These are phyloP conservation scores for Slavum lentiscoides DNA, from an alignment of 2,888 invertebrate species.

Conservation along the genomic window DNA sequence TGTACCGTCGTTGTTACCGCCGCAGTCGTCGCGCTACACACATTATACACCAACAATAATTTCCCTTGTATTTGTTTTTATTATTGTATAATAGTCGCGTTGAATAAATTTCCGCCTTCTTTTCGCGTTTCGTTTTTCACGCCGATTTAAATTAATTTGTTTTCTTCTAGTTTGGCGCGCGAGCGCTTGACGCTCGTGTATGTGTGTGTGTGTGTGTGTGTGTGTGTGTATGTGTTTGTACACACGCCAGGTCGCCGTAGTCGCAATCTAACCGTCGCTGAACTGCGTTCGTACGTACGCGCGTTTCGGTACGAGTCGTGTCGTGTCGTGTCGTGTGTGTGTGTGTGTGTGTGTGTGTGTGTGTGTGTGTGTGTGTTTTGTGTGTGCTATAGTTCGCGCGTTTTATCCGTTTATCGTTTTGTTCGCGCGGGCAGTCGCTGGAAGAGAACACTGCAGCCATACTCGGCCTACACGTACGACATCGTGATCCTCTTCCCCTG, in stretches of 20 bases:
- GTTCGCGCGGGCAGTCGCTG: too few species aligned
- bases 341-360: not conserved
- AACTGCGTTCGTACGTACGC: not conserved
- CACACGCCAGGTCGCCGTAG: not conserved
- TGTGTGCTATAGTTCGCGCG: not conserved
- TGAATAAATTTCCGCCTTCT: not conserved
- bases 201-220: not conserved
- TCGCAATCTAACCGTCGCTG: not conserved
- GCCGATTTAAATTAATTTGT: not conserved
- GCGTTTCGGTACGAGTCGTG: too few species aligned
- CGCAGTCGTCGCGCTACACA: not conserved
- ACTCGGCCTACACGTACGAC: too few species aligned
- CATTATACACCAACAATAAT: too few species aligned
- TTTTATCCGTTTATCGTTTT: not conserved
- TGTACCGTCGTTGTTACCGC: slow-evolving; percentile 3
- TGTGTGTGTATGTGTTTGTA: not conserved
- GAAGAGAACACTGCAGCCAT: too few species aligned
- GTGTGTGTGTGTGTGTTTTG: too few species aligned
- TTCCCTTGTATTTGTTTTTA: too few species aligned
- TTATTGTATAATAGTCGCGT: too few species aligned
- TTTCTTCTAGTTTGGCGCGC: not conserved
- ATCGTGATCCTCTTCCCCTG: too few species aligned
- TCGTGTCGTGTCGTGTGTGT: too few species aligned
- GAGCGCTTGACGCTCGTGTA: not conserved
- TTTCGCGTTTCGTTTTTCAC: not conserved